Percentiles rank a stretch among this genome's conserved stretches.
These are phyloP conservation scores for Drosophila barbarae DNA, from an alignment of 2,888 invertebrate genomes.

Conservation along the genomic window DNA sequence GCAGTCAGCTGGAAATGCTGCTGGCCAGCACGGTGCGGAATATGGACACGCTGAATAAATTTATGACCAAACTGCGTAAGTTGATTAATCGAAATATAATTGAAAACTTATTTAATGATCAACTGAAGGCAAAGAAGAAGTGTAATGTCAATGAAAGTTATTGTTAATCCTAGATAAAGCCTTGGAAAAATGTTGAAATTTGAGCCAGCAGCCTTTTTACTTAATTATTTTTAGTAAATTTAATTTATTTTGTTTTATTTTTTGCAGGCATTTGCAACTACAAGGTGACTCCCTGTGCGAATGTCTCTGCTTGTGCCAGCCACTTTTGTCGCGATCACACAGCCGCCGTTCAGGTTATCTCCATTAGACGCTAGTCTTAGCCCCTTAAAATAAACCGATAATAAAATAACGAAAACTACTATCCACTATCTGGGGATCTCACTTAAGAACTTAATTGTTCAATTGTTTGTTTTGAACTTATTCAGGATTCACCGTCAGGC, in stretches of 20 bases:
- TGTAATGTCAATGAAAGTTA: not conserved
- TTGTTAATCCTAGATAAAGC: not conserved
- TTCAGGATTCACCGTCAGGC: constrained; percentile 1
- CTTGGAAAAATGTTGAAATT: not conserved
- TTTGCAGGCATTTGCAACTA: constrained; percentile 47
- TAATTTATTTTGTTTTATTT: not conserved
- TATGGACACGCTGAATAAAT: constrained; percentile 82
- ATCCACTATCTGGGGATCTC: constrained; percentile 9
- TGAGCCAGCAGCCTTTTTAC: not conserved
- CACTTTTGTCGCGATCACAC: constrained; percentile 63
- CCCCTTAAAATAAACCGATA: constrained; percentile 27
- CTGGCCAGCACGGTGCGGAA: constrained; percentile 85
- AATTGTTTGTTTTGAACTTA: constrained; percentile 14
- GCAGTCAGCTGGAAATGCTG: constrained; percentile 78
- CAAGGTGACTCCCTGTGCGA: constrained; percentile 58
- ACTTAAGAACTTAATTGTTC: constrained; percentile 19
- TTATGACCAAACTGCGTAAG: constrained; percentile 82
- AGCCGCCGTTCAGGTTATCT: constrained; percentile 63
- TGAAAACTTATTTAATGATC: not conserved
- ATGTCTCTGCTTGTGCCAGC: constrained; percentile 56
- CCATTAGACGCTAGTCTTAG: constrained; percentile 50
- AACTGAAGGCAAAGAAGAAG: not conserved
- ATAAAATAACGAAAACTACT: constrained; percentile 7
- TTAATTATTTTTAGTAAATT: not conserved
- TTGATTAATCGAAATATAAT: not conserved